These are phyloP conservation scores for Leptopilina myrica DNA, from an alignment of 2,888 invertebrate species.

Conservation along the genomic window DNA sequence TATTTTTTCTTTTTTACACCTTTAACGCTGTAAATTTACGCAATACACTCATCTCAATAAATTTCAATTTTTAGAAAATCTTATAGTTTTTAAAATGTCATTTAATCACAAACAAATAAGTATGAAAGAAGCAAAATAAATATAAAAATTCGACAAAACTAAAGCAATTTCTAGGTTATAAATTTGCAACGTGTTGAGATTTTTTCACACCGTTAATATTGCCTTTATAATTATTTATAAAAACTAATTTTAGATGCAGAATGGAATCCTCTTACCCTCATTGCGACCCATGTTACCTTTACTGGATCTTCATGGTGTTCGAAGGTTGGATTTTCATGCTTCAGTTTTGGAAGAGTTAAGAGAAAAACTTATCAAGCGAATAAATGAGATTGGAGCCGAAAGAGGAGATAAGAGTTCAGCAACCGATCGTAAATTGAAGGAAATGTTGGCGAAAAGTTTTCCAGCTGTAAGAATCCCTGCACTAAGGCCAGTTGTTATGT, in stretches of 20 bases:
- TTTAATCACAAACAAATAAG: too few relatives aligned
- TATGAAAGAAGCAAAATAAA: too few relatives aligned
- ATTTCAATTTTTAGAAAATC: too few relatives aligned
- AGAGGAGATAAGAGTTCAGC: conserved; percentile 80
- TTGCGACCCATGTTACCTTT: conserved; percentile 95
- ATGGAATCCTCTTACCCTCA: conserved; percentile 94
- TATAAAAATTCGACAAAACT: too few relatives aligned
- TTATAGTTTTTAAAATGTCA: too few relatives aligned
- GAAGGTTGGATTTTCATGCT: conserved; percentile 95
- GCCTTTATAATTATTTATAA: background rate
- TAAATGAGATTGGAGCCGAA: conserved; percentile 87
- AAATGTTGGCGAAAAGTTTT: conserved; percentile 94
- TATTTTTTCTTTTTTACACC: too few relatives aligned
- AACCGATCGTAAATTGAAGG: conserved; percentile 90
- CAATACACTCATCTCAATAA: too few relatives aligned
- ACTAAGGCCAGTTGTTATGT: conserved; percentile 95
- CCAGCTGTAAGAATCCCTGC: conserved; percentile 94
- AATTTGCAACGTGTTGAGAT: too few relatives aligned
- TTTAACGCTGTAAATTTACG: too few relatives aligned
- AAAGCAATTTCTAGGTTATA: too few relatives aligned
- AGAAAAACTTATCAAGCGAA: conserved; percentile 81
- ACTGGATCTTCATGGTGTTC: conserved; percentile 94
- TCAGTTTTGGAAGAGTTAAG: conserved; percentile 90
- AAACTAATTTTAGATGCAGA: conserved; percentile 83
- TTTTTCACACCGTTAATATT: too few relatives aligned